Base-by-base conservation (phyloP, 2,888 invertebrate genomes). In the Molanna angustata region DNA sequence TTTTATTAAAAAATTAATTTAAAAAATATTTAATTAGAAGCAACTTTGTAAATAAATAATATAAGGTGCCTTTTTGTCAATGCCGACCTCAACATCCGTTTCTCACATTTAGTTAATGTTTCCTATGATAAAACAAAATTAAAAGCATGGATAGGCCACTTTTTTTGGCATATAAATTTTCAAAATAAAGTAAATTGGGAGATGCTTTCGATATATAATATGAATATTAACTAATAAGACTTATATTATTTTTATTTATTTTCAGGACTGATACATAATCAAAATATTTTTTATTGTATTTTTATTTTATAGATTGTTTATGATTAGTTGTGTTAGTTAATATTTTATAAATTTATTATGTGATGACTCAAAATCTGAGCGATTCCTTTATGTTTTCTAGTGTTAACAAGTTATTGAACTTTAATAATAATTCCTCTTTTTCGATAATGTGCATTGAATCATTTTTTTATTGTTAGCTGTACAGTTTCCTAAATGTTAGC, bases 281-380 rank as follows among this genome's bases (percentile, higher is more conserved):
- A 27, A 27, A 27, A 27, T 7, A 27, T 11, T 11, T 27, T 27
- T 7, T 27, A 7, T 11, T 7, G 11, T 11, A 7, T 27, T 4
- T 27, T 27, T 27, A 27, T 27, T 27, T 4, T 27, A 27, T 11
- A 27, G 27, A 27, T 27, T 7, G 4, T 27, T 27, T 7, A 27
- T 27, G 4, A 7, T 27, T 32, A 45, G 17, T 33, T 16, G 32
- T 27, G 2, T 2, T 16, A 17, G 4, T 4, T 32, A 7, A 31
- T 20, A 17, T 2, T 22, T 45, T 33, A 7, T 42, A 4, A 19
- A 3, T 45, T 18, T 19, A 18, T 45, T 33, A 11, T 53, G 56
- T 57, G 56, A 57, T 57, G 53, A 47, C 53, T 57, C 53, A 46
- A 41, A 16, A 43, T 56, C 14, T 39, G 56, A 53, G 49, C 49